These are phyloP conservation scores for Euwallacea fornicatus DNA, from an alignment of 1,140 invertebrate genomes.

Conservation along the genomic window DNA sequence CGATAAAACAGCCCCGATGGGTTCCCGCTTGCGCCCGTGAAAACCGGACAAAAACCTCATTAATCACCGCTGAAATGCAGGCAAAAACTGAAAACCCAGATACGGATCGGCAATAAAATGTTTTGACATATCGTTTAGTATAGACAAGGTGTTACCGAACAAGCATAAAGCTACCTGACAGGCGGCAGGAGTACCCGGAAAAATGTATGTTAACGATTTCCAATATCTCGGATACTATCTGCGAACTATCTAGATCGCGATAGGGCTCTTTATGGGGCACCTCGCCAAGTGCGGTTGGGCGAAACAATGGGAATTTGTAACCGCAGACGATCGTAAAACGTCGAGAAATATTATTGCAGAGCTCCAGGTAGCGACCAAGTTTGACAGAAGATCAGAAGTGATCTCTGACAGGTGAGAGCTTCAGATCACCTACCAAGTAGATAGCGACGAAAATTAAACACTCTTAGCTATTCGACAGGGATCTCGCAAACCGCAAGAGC, in stretches of 20 bases:
- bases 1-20: too few relatives aligned
- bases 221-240: constrained; percentile 24
- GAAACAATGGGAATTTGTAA: constrained; percentile 33
- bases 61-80: too few relatives aligned
- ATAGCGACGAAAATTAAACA: too few relatives aligned
- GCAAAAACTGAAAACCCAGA: too few relatives aligned
- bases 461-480: too few relatives aligned
- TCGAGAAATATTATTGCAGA: constrained; percentile 19
- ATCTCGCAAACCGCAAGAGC: too few relatives aligned
- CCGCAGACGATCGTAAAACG: constrained; percentile 19
- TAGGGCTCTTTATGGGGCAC: constrained; percentile 20
- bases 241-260: constrained; percentile 24
- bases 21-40: too few relatives aligned
- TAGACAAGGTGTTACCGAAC: constrained; percentile 33
- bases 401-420: too few relatives aligned
- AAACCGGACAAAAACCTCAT: too few relatives aligned
- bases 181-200: constrained; percentile 28
- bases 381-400: too few relatives aligned
- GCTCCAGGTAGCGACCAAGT: constrained; percentile 2
- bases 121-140: constrained; percentile 25
- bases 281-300: constrained; percentile 30
- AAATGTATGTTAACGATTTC: constrained; percentile 31
- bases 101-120: not conserved
- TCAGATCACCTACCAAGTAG: too few relatives aligned
- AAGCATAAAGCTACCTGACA: constrained; percentile 34